Percentiles rank a stretch among this genome's conserved stretches.
Conservation (phyloP, 2,113 vertebrate species). For the Apus apus region DNA sequence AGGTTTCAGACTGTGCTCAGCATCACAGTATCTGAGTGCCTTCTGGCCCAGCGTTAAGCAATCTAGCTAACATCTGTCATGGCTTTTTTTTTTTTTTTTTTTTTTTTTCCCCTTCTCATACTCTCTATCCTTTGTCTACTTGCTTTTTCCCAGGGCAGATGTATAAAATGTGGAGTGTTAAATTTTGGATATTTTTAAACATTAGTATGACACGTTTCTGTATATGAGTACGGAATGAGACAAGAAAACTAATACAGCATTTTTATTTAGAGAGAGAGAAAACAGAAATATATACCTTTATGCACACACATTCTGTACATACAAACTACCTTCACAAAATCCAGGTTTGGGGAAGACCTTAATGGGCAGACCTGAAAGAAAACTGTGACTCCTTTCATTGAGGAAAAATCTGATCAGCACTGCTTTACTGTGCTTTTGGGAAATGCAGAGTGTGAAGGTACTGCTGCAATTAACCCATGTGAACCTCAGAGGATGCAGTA, state of each 20-base stretch:
- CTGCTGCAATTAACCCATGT: background rate
- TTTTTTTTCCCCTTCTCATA: background rate
- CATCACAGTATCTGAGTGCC: background rate
- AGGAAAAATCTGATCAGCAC: background rate
- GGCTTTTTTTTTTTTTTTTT: conserved; percentile 2
- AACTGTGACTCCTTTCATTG: background rate
- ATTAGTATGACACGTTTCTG: background rate
- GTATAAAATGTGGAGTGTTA: background rate
- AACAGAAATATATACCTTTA: background rate
- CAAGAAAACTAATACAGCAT: background rate
- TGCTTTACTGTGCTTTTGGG: background rate
- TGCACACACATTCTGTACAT: background rate
- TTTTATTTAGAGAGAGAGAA: background rate
- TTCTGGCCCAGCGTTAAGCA: conserved; percentile 50
- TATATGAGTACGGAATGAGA: background rate
- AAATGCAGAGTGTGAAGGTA: background rate
- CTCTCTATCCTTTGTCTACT: conserved; percentile 1
- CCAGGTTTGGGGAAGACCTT: background rate
- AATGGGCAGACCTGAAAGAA: background rate
- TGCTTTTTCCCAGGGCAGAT: background rate
- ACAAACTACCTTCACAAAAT: background rate
- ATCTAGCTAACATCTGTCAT: conserved; percentile 40
- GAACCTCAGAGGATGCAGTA: background rate
- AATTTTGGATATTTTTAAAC: background rate
- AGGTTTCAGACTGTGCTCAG: background rate